Evolutionary conservation across 2,113 vertebrate species (phyloP).

Genomic region (Bos taurus): ARS-UCD2.0 NC_037337.1:68642501-68643000

Average conservation of each 20-base stretch:
- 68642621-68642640: neutral
- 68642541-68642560: accelerated
- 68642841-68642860: neutral
- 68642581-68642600: neutral
- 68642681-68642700: neutral
- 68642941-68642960: neutral
- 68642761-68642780: neutral
- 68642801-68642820: neutral
- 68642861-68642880: neutral
- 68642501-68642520: neutral
- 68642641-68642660: neutral
- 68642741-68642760: neutral
- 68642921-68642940: neutral
- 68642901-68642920: neutral
- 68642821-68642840: neutral
- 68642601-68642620: neutral
- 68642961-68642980: neutral
- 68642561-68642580: neutral
- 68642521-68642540: neutral
- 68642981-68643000: conserved; percentile 5
- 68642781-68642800: neutral
- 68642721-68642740: neutral
- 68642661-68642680: neutral
- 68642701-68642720: neutral
- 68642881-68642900: neutral